A percentile compares a stretch with the other conserved stretches of the same genome.
These are phyloP conservation scores for Gastrophysa polygoni DNA, from an alignment of 2,888 invertebrate genomes.

Conservation along the genomic window DNA sequence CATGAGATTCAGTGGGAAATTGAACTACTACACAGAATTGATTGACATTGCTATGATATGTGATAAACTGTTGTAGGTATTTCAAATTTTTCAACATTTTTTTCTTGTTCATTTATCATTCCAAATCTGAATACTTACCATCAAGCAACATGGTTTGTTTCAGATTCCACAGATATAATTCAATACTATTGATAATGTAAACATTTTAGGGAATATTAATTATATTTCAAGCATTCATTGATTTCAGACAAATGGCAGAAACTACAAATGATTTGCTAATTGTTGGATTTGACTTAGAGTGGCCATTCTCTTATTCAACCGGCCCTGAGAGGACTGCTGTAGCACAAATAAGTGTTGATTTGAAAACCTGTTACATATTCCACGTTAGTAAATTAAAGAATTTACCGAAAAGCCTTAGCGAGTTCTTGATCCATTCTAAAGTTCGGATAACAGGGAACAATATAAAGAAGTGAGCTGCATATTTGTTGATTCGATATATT, in stretches of 20 bases:
- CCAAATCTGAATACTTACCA: too few relatives aligned
- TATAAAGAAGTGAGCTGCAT: conserved; percentile 64
- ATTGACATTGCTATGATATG: conserved; percentile 60
- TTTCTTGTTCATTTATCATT: too few relatives aligned
- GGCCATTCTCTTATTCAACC: conserved; percentile 68
- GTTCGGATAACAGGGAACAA: conserved; percentile 67
- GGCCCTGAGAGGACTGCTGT: conserved; percentile 67
- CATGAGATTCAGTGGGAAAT: conserved; percentile 50
- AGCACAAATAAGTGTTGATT: conserved; percentile 67
- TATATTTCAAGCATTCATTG: too few relatives aligned
- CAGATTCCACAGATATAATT: too few relatives aligned
- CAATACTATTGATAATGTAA: too few relatives aligned
- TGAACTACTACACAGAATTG: conserved; percentile 53
- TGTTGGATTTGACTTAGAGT: conserved; percentile 71
- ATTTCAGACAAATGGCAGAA: conserved; percentile 53
- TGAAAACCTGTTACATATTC: conserved; percentile 64
- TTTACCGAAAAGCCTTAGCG: conserved; percentile 63
- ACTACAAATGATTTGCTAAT: conserved; percentile 55
- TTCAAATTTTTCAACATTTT: too few relatives aligned
- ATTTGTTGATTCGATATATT: neutral
- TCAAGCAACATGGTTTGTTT: too few relatives aligned
- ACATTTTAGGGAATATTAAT: too few relatives aligned
- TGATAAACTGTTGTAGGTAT: conserved; percentile 58
- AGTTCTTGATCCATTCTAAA: conserved; percentile 64
- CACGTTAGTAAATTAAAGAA: conserved; percentile 63